Evolutionary conservation across 1,140 invertebrate genomes (phyloP), one percentile per base, ranked within the genome.

Genomic region (Nasonia giraulti): DNA sequence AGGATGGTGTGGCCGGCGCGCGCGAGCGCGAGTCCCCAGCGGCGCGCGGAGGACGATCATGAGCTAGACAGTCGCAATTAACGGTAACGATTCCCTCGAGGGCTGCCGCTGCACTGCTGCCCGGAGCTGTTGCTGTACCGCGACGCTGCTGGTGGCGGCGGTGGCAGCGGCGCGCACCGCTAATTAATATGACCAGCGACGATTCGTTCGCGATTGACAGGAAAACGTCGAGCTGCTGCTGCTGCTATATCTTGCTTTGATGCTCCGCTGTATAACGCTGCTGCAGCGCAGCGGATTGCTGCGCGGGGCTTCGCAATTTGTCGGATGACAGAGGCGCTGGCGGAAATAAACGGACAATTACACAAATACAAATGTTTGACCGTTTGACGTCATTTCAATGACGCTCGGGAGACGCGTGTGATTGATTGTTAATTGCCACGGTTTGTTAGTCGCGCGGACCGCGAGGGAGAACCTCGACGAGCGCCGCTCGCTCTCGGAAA

Each of bases 371-470:
- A 27, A 93, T 92, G 91, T 93, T 93, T 92, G 91, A 91, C n/a
- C 84, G 84, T 82, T 85, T 62, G 79, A 82, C 91, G 91, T 92
- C 91, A 93, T 92, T 93, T 93, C 91, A 93, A 93, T 93, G 92
- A 92, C 90, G 91, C 91, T 91, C 91, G 50, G 50, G 31, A 40
- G 71, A n/a, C 33, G 31, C 75, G 14, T 90, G 91, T 93, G 92
- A 93, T 93, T 93, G 92, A 93, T 92, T 92, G 92, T 92, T 93
- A 93, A 93, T 93, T 93, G 92, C 90, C 91, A 92, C 91, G 92
- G 92, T 92, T 92, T 92, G 92, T 93, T 93, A 93, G 91, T 44
- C 40, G 90, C 31, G 2, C 31, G 2, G 86, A 84, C 82, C 76
- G 79, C 73, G 69, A 20, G 31, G 0, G 23, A 55, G 5, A 27